phyloP scores from a whole-genome alignment of 2,797 vertebrate species.

The Chrosomus eos region DNA sequence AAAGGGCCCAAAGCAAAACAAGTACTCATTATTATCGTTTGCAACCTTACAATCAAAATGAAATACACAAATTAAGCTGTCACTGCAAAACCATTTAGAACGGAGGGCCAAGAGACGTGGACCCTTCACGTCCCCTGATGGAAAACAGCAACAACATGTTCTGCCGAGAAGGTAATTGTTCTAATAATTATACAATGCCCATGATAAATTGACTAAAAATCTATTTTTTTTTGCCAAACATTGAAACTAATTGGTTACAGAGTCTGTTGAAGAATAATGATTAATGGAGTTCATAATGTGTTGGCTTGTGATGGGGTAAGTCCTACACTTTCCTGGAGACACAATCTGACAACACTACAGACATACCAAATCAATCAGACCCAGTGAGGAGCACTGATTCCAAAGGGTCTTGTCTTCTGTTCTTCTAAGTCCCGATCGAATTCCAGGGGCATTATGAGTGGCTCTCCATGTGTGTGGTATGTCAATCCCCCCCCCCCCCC shows the following conservation, averaged over 20 bases:
- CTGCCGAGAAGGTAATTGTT: constrained; percentile 63
- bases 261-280: constrained; percentile 64
- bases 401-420: constrained; percentile 23
- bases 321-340: constrained; percentile 46
- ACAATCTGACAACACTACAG: constrained; percentile 36
- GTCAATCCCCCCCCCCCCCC: neutral
- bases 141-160: constrained; percentile 51
- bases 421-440: constrained; percentile 26
- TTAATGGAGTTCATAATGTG: constrained; percentile 64
- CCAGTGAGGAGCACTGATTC: constrained; percentile 28
- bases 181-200: constrained; percentile 65
- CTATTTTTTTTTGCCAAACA: constrained; percentile 58
- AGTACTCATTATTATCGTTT: constrained; percentile 48
- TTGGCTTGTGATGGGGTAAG: constrained; percentile 29
- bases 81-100: constrained; percentile 53
- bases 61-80: constrained; percentile 57
- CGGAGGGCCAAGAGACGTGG: constrained; percentile 43
- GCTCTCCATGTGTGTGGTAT: constrained; percentile 6
- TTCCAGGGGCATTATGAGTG: neutral
- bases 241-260: constrained; percentile 62
- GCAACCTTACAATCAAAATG: constrained; percentile 50
- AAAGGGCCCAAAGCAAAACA: constrained; percentile 16
- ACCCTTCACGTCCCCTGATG: constrained; percentile 53
- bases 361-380: constrained; percentile 36
- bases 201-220: constrained; percentile 66